Evolutionary conservation across 2,888 invertebrate species (phyloP), one percentile per base, ranked within the genome.

Genomic region (Scaptomyza caliginosa): DNA sequence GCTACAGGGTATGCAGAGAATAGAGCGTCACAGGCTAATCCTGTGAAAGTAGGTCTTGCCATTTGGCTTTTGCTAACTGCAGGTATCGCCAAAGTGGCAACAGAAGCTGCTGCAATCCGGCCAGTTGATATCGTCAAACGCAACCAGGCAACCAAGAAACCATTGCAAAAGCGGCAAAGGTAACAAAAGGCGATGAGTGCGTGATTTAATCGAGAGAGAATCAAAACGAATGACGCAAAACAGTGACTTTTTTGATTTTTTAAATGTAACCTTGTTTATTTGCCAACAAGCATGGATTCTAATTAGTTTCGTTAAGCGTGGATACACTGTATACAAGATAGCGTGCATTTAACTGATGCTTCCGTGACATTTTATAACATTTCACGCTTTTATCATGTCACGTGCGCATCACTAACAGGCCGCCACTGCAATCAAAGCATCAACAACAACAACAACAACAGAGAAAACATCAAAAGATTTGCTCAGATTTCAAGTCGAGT

Each of bases 401-500:
- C 30, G 13, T 5, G 30, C 30, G 7, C 43, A 43, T 43, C 28
- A 28, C 43, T 28, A 28, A 28, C 43, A 43, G 34, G 32, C 32
- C 13, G 28, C 7, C 11, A n/a, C 17, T 28, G 43, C 26, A 43
- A 43, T 26, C 24, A 11, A 2, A 42, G 6, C 24, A 16, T 13
- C 24, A 19, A 28, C 8, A 50, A 21, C 38, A 50, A 21, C 45
- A n/a, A 28, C 34, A 68, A 50, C 23, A 11, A 26, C 59, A 30
- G 28, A 23, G 30, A 8, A 2, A 28, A 21, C 8, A 16, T 7
- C 28, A 43, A 39, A 38, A 48, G 32, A 54, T 64, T 48, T 49
- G 23, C 36, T 56, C 60, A 52, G 45, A 66, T 60, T 70, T 66
- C 48, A 56, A 52, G 39, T 60, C 23, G 30, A 60, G 26, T 38